Evolutionary conservation across 2,797 vertebrate genomes (phyloP), one percentile per base, ranked within the genome.

Genomic region (Acrocephalus scirpaceus): DNA sequence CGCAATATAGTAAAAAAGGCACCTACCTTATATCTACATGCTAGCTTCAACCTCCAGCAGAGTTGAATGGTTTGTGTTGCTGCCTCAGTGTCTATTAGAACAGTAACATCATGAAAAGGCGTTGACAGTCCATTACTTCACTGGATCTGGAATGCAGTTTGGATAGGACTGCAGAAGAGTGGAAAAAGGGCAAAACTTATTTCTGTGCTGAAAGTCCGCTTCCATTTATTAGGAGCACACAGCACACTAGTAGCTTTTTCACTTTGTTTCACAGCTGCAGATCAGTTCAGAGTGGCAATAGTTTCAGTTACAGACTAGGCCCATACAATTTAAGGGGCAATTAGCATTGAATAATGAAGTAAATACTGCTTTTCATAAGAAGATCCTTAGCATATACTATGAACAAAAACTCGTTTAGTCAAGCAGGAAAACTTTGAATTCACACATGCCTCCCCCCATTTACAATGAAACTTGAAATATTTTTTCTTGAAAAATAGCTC

Each of bases 1-100:
- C 93, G 60, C 95, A 97, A 97, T 93, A 92, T 94, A 97, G 94
- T 97, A 94, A 96, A 92, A 96, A 94, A 93, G 93, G 95, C 95
- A 94, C 94, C 87, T 95, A 96, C 96, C 93, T 95, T 84, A 34
- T 13, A 66, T 69, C 93, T 95, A 94, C 40, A 92, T 79, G 80
- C 93, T 95, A 90, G 89, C 77, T 97, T 70, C 88, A 84, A 89
- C 60, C 78, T 96, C 90, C 94, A 78, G 90, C 72, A 94, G 77
- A 91, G 82, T 54, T 78, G 85, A 53, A 72, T 47, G 44, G 72
- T 90, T 91, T 94, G 74, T 82, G 86, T 47, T 95, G 95, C 66
- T 92, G 94, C 47, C 88, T 77, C 95, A 94, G 87, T 88, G 91
- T 88, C 78, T 94, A 86, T 53, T 92, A 92, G 2, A 93, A 91